Evolutionary conservation across 2,888 invertebrate genomes (phyloP).

Genomic region (Calliopum simillimum): DNA sequence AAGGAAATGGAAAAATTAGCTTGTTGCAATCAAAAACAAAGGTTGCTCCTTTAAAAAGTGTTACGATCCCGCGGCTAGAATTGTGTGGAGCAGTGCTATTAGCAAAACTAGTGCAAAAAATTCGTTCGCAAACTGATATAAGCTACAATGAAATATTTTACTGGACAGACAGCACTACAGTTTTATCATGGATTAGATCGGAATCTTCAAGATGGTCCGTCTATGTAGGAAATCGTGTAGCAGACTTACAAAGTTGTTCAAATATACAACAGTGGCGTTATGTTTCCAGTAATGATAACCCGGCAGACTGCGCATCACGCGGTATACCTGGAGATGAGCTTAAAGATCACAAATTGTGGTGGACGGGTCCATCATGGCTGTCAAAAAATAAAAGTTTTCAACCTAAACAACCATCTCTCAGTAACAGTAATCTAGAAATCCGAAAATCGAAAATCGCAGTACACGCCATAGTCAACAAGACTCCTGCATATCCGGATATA

Average conservation of each 20-base stretch:
- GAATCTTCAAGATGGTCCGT: slow-evolving; percentile 30
- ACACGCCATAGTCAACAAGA: not conserved
- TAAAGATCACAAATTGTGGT: not conserved
- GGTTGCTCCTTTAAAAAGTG: slow-evolving; percentile 26
- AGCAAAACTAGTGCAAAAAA: slow-evolving; percentile 15
- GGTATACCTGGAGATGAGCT: slow-evolving; percentile 21
- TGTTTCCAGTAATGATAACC: slow-evolving; percentile 19
- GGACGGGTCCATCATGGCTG: slow-evolving; percentile 4
- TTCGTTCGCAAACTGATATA: slow-evolving; percentile 11
- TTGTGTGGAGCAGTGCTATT: slow-evolving; percentile 28
- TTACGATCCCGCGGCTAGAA: slow-evolving; percentile 24
- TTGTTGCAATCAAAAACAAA: slow-evolving; percentile 31
- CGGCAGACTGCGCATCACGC: slow-evolving; percentile 36
- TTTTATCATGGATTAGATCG: slow-evolving; percentile 36
- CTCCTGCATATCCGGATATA: no score
- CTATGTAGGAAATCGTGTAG: slow-evolving; percentile 21
- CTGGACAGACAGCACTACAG: slow-evolving; percentile 39
- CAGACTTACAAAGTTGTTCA: not conserved
- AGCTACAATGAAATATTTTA: slow-evolving; percentile 8
- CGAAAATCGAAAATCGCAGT: slow-evolving; percentile 1
- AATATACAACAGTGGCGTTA: slow-evolving; percentile 4
- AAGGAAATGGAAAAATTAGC: not conserved
- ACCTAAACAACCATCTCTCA: not conserved
- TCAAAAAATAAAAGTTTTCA: not conserved
- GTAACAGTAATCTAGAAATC: not conserved